Evolutionary conservation across 2,888 invertebrate species (phyloP).

Genomic region (Caenorhabditis sulstoni): DNA sequence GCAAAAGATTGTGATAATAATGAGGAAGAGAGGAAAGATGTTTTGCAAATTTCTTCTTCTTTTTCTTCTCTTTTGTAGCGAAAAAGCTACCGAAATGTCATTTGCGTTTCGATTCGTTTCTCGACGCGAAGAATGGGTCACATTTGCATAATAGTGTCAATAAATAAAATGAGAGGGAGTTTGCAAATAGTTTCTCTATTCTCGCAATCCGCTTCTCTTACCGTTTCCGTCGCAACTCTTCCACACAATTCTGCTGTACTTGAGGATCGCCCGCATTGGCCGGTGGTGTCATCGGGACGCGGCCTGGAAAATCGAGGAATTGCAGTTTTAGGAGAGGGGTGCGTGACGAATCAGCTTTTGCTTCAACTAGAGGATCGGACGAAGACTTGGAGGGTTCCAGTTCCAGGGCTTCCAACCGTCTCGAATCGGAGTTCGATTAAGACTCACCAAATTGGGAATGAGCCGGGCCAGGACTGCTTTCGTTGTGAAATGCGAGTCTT

Average conservation of each 20-base stretch:
- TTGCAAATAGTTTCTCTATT: conserved; percentile 9
- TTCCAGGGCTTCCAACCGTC: too few relatives aligned
- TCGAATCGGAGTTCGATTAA: too few relatives aligned
- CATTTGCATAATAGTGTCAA: conserved; percentile 57
- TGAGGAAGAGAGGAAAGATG: background rate
- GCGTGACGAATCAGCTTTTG: too few relatives aligned
- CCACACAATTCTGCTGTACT: conserved; percentile 74
- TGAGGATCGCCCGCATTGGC: conserved; percentile 65
- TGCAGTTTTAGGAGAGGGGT: too few relatives aligned
- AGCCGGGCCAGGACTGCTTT: conserved; percentile 67
- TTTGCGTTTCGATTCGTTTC: background rate
- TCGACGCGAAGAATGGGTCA: conserved; percentile 13
- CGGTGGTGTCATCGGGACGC: conserved; percentile 68
- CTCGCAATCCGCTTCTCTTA: too few relatives aligned
- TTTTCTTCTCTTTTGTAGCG: background rate
- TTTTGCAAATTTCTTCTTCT: background rate
- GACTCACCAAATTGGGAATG: conserved; percentile 6
- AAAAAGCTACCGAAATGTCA: too few relatives aligned
- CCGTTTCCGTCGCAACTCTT: conserved; percentile 76
- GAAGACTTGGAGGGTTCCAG: too few relatives aligned
- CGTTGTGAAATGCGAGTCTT: conserved; percentile 65
- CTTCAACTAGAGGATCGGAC: too few relatives aligned
- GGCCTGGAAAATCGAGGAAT: conserved; percentile 15
- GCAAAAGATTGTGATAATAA: too few relatives aligned
- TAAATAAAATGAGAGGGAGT: conserved; percentile 19